Conservation (phyloP, 2,888 invertebrate species). For the Plusia festucae region DNA sequence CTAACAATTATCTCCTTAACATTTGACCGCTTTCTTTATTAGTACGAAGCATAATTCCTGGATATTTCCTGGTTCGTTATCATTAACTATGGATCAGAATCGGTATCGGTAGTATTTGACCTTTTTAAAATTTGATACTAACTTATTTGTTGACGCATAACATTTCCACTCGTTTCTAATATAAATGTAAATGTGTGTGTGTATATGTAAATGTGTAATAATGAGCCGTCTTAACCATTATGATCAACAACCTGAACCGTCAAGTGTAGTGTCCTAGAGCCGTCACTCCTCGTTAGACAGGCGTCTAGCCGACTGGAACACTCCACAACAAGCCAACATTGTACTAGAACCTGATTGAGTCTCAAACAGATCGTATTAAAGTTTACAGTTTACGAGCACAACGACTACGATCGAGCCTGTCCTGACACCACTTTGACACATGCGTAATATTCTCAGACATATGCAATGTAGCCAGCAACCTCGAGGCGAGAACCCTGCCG, state of each 20-base stretch:
- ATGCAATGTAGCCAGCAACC: constrained; percentile 71
- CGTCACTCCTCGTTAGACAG: constrained; percentile 74
- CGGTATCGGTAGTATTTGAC: constrained; percentile 10
- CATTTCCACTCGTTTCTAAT: constrained; percentile 39
- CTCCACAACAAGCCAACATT: constrained; percentile 48
- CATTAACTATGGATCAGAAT: constrained; percentile 39
- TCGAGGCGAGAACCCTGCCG: constrained; percentile 73
- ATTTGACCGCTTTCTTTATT: constrained; percentile 88
- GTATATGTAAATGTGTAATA: too few relatives aligned
- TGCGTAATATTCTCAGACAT: constrained; percentile 73
- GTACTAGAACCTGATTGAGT: constrained; percentile 44
- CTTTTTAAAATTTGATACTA: constrained; percentile 20
- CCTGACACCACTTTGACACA: constrained; percentile 61
- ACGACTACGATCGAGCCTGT: constrained; percentile 32
- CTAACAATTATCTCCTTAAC: constrained; percentile 88
- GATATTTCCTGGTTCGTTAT: constrained; percentile 46
- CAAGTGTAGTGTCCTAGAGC: constrained; percentile 74
- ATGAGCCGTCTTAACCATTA: constrained; percentile 61
- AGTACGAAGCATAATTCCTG: constrained; percentile 76
- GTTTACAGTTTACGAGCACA: constrained; percentile 46
- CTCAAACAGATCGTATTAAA: constrained; percentile 53
- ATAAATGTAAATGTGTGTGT: too few relatives aligned
- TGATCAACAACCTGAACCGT: constrained; percentile 71
- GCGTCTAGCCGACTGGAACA: constrained; percentile 66
- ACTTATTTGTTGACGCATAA: constrained; percentile 27